Evolutionary conservation across 2,888 invertebrate species (phyloP).

Genomic region (Nomada hirtipes): DNA sequence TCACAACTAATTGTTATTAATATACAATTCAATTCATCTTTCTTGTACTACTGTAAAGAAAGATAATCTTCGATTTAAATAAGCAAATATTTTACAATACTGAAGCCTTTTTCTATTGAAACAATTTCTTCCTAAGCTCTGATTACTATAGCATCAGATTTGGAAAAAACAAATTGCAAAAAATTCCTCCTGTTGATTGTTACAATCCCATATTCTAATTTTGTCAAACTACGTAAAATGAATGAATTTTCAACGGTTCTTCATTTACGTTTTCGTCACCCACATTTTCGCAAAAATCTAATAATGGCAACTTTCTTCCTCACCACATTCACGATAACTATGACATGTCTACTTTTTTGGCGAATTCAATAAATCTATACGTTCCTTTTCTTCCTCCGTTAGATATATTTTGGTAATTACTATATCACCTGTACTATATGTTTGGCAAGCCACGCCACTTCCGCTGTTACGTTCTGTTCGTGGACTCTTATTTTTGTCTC

Average conservation of each 20-base stretch:
- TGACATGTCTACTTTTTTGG: conserved; percentile 82
- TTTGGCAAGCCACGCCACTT: conserved; percentile 90
- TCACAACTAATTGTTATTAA: conserved; percentile 14
- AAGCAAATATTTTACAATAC: conserved; percentile 46
- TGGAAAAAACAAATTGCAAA: conserved; percentile 55
- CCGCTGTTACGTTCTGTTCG: conserved; percentile 80
- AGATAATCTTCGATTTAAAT: conserved; percentile 59
- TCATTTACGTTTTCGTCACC: conserved; percentile 24
- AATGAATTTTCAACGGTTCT: conserved; percentile 53
- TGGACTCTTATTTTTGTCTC: conserved; percentile 61
- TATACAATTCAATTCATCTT: conserved; percentile 62
- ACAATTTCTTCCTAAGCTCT: conserved; percentile 58
- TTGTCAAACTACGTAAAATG: conserved; percentile 62
- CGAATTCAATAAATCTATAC: conserved; percentile 86
- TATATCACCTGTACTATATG: conserved; percentile 95
- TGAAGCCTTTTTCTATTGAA: conserved; percentile 25
- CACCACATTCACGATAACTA: conserved; percentile 60
- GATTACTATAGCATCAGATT: conserved; percentile 63
- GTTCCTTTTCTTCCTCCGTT: conserved; percentile 86
- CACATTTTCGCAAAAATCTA: conserved; percentile 62
- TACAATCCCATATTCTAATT: conserved; percentile 36
- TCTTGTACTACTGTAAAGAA: conserved; percentile 67
- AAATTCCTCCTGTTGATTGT: conserved; percentile 1
- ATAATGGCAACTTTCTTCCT: conserved; percentile 70
- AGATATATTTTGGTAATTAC: conserved; percentile 94